Evolutionary conservation across 37 sponge, comb jelly and placozoan genomes (phyloP), one percentile per base, ranked within the genome.

Genomic region (Amphimedon queenslandica): DNA sequence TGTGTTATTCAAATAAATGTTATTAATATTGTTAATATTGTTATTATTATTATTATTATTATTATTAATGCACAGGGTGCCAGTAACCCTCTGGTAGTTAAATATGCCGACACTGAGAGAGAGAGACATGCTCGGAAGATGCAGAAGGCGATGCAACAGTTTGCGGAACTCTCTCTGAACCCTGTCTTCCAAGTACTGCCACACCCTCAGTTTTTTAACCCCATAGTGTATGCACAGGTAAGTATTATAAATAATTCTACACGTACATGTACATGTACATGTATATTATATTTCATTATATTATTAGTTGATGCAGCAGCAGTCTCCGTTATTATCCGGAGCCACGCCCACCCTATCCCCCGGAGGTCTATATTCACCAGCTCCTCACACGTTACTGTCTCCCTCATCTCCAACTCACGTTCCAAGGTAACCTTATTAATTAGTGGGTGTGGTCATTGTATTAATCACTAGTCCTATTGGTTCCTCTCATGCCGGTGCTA

Each of bases 101-200:
- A 94, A 63, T 87, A 87, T 37, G 95, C 95, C 21, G 95, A 94
- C 73, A 90, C 88, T 10, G 95, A 94, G 82, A 83, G 80, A 67
- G 95, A 94, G 77, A 71, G 92, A 31, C 81, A 84, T 33, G 88
- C 86, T 0, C 40, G 88, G 31, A 35, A 85, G 29, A 84, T 90
- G 82, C 95, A 90, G 86, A 95, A 90, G 55, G 74, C 79, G 1
- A 76, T 91, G 72, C 90, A 89, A 64, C 92, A 91, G 77, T 82
- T 91, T 69, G 69, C 78, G 18, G 90, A 89, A 83, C 73, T 87
- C n/a, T 73, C 72, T 51, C 32, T 85, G 41, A 69, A 40, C 38
- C 87, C 92, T 5, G 33, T 78, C 30, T 41, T 71, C 42, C 47
- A 71, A 20, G 33, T 39, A 23, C 35, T 75, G 23, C 76, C 79